phyloP scores from a whole-genome alignment of 2,113 vertebrate species.

The Vimba vimba region DNA sequence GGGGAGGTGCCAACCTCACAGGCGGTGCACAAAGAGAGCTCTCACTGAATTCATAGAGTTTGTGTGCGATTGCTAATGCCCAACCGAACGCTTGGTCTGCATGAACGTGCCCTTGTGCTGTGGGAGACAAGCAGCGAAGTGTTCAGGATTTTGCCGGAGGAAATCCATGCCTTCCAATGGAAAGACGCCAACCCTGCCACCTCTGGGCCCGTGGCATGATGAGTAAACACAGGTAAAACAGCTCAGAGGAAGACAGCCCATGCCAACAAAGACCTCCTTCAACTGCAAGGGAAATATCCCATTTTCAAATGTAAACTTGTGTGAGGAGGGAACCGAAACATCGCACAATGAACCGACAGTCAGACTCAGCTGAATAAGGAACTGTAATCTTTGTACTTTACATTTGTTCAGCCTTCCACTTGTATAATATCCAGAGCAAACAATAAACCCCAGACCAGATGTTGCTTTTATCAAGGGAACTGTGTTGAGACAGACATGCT shows the following conservation, averaged over 20 bases:
- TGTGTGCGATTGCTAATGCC: slow-evolving; percentile 64
- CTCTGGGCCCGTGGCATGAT: slow-evolving; percentile 59
- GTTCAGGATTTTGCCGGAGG: slow-evolving; percentile 69
- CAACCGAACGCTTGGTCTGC: slow-evolving; percentile 50
- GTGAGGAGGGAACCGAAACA: slow-evolving; percentile 22
- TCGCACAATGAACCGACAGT: slow-evolving; percentile 12
- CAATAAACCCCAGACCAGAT: not conserved
- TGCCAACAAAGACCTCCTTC: slow-evolving; percentile 30
- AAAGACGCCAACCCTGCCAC: slow-evolving; percentile 48
- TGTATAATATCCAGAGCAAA: not conserved
- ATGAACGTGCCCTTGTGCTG: slow-evolving; percentile 84
- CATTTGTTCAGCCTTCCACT: slow-evolving; percentile 14
- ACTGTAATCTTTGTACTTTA: slow-evolving; percentile 8
- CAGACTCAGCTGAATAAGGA: slow-evolving; percentile 6
- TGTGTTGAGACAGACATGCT: slow-evolving; percentile 23
- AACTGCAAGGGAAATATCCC: slow-evolving; percentile 15
- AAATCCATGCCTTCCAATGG: slow-evolving; percentile 57
- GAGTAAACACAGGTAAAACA: slow-evolving; percentile 63
- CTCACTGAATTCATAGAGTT: slow-evolving; percentile 58
- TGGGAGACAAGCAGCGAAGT: slow-evolving; percentile 80
- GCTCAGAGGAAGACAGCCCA: slow-evolving; percentile 26
- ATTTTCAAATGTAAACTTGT: slow-evolving; percentile 41
- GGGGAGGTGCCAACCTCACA: slow-evolving; percentile 63
- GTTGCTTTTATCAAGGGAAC: slow-evolving; percentile 7
- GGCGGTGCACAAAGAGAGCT: slow-evolving; percentile 71